Conservation (phyloP, 2,797 vertebrate species). For the Mus caroli region DNA sequence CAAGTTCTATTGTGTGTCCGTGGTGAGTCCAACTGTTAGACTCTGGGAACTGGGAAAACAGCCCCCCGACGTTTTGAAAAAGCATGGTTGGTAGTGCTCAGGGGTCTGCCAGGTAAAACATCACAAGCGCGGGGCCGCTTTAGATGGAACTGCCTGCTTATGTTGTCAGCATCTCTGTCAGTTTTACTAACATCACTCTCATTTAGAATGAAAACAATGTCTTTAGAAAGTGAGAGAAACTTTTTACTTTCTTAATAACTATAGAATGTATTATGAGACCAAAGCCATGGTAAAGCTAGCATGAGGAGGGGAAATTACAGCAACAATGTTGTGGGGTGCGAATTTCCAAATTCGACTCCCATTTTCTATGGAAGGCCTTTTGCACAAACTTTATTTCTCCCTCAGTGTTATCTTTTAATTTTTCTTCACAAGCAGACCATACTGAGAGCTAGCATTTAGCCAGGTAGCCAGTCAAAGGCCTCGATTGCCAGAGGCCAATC, state of each 20-base stretch:
- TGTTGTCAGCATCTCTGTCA: neutral
- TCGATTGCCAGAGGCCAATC: too few species aligned
- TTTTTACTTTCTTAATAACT: neutral
- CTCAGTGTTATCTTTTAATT: neutral
- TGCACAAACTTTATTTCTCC: neutral
- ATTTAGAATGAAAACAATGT: neutral
- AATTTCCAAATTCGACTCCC: neutral
- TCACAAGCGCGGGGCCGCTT: neutral
- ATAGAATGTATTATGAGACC: neutral
- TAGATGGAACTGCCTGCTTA: neutral
- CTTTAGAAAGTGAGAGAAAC: neutral
- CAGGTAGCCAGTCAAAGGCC: neutral
- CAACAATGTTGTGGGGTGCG: neutral
- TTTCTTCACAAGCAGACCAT: neutral
- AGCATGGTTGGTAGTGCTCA: neutral
- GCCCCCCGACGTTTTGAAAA: neutral
- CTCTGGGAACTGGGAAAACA: neutral
- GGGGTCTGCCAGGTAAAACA: neutral
- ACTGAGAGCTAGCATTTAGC: neutral
- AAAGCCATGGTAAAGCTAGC: neutral
- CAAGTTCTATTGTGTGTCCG: neutral
- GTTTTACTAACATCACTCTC: slow-evolving; percentile 30
- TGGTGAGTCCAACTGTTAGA: neutral
- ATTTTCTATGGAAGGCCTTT: neutral
- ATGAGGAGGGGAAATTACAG: neutral